Evolutionary conservation across 2,888 invertebrate genomes (phyloP).

Genomic region (Chrysomela aeneicollis): DNA sequence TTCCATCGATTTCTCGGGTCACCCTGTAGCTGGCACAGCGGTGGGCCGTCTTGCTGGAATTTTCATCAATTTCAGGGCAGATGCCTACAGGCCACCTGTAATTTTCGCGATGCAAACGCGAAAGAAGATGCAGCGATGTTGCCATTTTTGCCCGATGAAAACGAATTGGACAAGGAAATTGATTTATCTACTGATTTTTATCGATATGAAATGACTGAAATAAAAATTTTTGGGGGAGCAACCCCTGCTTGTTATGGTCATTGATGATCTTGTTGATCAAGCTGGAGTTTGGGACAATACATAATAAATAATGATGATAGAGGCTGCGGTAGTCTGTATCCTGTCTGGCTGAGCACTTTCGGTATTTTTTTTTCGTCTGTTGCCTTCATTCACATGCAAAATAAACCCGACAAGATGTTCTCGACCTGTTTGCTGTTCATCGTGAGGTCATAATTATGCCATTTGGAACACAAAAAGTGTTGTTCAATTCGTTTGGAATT

Average conservation of each 20-base stretch:
- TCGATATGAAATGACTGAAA: too few species aligned
- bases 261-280: neutral
- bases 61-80: neutral
- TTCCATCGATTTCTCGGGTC: neutral
- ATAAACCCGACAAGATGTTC: neutral
- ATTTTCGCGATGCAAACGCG: neutral
- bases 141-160: neutral
- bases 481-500: too few species aligned
- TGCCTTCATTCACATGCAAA: neutral
- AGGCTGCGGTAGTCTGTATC: neutral
- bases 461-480: neutral
- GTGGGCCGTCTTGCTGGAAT: neutral
- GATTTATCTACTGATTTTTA: too few species aligned
- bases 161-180: too few species aligned
- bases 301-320: neutral
- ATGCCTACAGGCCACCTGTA: neutral
- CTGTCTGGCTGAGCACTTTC: neutral
- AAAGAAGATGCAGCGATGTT: neutral
- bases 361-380: neutral
- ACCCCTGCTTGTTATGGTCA: too few species aligned
- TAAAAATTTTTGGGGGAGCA: too few species aligned
- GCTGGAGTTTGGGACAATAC: neutral
- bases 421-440: neutral
- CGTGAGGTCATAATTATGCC: slow-evolving; percentile 1
- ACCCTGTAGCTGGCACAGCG: neutral